Evolutionary conservation across 2,113 vertebrate genomes (phyloP), one percentile per base, ranked within the genome.

Genomic region (Cyanoramphus novaezelandiae): DNA sequence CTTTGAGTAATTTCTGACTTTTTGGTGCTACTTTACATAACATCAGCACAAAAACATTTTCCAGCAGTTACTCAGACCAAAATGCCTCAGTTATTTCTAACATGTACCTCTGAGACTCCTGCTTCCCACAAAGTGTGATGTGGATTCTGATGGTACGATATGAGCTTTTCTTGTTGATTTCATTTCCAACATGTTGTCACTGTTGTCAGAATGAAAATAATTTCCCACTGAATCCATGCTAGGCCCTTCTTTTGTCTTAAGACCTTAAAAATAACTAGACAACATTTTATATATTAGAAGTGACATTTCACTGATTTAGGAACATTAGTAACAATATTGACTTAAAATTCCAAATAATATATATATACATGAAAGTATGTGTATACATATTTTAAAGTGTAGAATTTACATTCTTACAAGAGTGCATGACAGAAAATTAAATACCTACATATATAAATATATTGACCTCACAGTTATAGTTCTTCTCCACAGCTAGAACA

Each of bases 321-420:
- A 81, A 50, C 27, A 57, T 31, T 31, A 57, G 21, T 59, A 65
- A 68, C 2, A 70, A 44, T 8, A 35, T 19, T 47, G 52, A 67
- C 13, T 55, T 43, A 16, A n/a, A 33, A 68, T 74, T 53, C 67
- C 20, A 83, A 74, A 21, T 28, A 9, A 55, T 17, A 53, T 15
- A 39, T 13, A 41, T 13, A 28, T 20, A 28, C 17, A 29, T 33
- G 11, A 52, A 67, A 17, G 10, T 16, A 50, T 0, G 0, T 4
- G 1, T 12, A 12, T 44, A 19, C 2, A 3, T 69, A 17, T 62
- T 86, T 74, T 43, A 60, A 43, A 17, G 7, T 8, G 3, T 41
- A 44, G 78, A 78, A 50, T 13, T 28, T 31, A 49, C 7, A 50
- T 19, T n/a, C 24, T 18, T 43, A 15, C 17, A 27, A 20, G 8